These are phyloP conservation scores for Peromyscus leucopus DNA, from an alignment of 2,113 vertebrate genomes.

Conservation along the genomic window DNA sequence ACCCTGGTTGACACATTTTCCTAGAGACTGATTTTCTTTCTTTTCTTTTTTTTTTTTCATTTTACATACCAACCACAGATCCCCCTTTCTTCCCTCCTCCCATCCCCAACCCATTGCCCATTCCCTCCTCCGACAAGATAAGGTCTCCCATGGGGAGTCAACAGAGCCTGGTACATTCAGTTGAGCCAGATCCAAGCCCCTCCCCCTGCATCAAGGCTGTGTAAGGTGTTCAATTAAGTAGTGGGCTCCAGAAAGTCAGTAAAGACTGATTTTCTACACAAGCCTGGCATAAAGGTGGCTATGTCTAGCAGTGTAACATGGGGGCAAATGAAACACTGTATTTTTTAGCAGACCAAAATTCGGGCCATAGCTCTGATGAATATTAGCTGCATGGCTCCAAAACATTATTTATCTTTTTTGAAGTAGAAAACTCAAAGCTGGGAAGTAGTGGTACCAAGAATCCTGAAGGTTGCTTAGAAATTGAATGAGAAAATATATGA, in stretches of 20 bases:
- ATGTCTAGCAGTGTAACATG: neutral
- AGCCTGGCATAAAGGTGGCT: neutral
- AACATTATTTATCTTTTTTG: neutral
- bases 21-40: neutral
- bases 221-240: too few species aligned
- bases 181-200: too few species aligned
- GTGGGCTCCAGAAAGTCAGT: too few species aligned
- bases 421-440: neutral
- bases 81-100: too few species aligned
- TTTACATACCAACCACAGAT: too few species aligned
- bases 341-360: neutral
- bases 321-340: neutral
- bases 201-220: too few species aligned
- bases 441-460: neutral
- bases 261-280: neutral
- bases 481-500: neutral
- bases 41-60: too few species aligned
- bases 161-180: too few species aligned
- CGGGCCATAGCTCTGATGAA: neutral
- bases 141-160: too few species aligned
- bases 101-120: too few species aligned
- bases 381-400: neutral
- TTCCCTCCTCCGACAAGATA: too few species aligned
- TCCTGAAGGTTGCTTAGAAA: neutral
- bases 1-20: slow-evolving; percentile 28